phyloP scores from a whole-genome alignment of 2,113 vertebrate genomes.

The Bubalus kerabau region DNA sequence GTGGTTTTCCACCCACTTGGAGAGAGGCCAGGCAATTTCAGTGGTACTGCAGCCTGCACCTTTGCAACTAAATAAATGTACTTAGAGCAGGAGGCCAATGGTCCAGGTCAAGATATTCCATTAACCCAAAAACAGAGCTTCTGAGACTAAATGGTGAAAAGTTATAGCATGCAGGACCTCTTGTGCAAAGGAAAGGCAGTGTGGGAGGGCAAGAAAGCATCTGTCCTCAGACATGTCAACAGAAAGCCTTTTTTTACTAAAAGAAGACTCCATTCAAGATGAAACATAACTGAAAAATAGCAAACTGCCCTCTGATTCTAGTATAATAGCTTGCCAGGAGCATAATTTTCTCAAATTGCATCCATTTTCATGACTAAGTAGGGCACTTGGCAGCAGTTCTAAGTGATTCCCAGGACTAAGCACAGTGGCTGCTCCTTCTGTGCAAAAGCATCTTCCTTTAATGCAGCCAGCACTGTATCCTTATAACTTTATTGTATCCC shows the following conservation, averaged over 20 bases:
- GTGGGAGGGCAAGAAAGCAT: not conserved
- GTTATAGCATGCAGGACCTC: too few species aligned
- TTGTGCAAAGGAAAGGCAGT: not conserved
- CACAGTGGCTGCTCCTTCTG: not conserved
- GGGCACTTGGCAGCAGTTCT: slow-evolving; percentile 9
- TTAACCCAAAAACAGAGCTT: not conserved
- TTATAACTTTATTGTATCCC: not conserved
- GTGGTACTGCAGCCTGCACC: not conserved
- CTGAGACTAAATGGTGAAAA: not conserved
- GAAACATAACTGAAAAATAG: slow-evolving; percentile 10
- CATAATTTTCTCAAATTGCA: slow-evolving; percentile 46
- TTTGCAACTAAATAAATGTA: not conserved
- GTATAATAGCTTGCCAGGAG: slow-evolving; percentile 13
- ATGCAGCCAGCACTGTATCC: not conserved
- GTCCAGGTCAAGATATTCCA: not conserved
- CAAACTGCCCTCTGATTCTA: slow-evolving; percentile 21
- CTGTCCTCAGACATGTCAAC: not conserved
- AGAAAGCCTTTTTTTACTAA: not conserved
- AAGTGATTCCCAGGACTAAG: slow-evolving; percentile 1
- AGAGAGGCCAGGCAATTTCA: not conserved
- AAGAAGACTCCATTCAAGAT: slow-evolving; percentile 6
- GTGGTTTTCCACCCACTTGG: not conserved
- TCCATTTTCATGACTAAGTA: slow-evolving; percentile 51
- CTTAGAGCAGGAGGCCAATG: not conserved
- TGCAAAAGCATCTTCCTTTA: not conserved